Base-by-base conservation (phyloP, 2,888 invertebrate species). In the Bimastos eiseni region DNA sequence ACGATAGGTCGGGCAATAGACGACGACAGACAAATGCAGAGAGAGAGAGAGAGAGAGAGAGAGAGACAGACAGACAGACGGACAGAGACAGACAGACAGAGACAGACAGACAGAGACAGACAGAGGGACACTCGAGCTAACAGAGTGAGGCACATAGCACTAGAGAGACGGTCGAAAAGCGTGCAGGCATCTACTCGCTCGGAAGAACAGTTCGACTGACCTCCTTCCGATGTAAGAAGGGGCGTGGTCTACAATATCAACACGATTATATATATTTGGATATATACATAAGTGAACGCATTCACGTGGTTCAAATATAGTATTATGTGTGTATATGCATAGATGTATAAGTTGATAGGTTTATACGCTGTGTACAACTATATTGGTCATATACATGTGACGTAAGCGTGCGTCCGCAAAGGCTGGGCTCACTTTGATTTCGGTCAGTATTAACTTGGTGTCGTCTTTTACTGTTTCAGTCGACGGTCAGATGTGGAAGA, bases 231-330 rank as follows among this genome's bases (percentile, higher is more conserved):
- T 70, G 17, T 70, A 70, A 70, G 30, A 8, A 70, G 70, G 11
- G 70, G 70, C 70, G 70, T 70, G 70, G 70, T 70, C 70, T 70
- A n/a, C n/a, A n/a, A n/a, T n/a, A n/a, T n/a, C n/a, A n/a, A n/a
- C 8, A 70, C 8, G n/a, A n/a, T 17, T 44, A 44, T 55, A 55
- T 30, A 55, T 55, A 55, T 24, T 5, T 30, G 30, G 30, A 70
- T n/a, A 70, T 70, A 70, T 70, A 11, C n/a, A 70, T 11, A 19
- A 21, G 24, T 24, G 70, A 6, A 6, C 13, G 55, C 70, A n/a
- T 70, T 30, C 13, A n/a, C n/a, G 8, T 70, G 70, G 11, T 24
- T 70, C n/a, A n/a, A n/a, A n/a, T n/a, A 55, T 70, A n/a, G n/a
- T n/a, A n/a, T 17, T 70, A 70, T 70, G 11, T n/a, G 70, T 70